Evolutionary conservation across 2,888 invertebrate species (phyloP).

Genomic region (Tanypteryx hageni): DNA sequence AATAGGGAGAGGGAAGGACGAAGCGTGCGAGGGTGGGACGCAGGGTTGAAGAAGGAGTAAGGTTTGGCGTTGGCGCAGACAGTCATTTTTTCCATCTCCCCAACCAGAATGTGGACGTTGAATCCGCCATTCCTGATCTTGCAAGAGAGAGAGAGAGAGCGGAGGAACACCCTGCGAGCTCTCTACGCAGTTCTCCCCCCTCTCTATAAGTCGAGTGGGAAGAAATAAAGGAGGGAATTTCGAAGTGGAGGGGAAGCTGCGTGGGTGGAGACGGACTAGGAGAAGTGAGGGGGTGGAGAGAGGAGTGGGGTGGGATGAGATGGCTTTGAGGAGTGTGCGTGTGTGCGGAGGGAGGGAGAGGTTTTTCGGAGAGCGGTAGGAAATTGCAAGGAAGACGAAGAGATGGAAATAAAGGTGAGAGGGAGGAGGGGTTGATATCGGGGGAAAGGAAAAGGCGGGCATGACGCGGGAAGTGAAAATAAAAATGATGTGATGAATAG

Average conservation of each 20-base stretch:
- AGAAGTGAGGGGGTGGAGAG: not conserved
- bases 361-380: not conserved
- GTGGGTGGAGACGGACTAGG: too few relatives aligned
- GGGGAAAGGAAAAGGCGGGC: not conserved
- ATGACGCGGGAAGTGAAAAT: not conserved
- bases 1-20: not conserved
- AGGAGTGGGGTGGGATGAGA: not conserved
- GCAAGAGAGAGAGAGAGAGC: not conserved
- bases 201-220: not conserved
- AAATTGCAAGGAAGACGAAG: slow-evolving; percentile 11
- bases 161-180: not conserved
- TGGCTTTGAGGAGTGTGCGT: too few relatives aligned
- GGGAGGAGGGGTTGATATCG: not conserved
- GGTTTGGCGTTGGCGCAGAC: not conserved
- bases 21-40: not conserved
- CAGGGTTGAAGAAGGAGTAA: not conserved
- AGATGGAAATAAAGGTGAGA: slow-evolving; percentile 23
- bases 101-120: not conserved
- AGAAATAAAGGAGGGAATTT: slow-evolving; percentile 16
- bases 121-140: slow-evolving; percentile 35
- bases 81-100: slow-evolving; percentile 19
- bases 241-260: not conserved
- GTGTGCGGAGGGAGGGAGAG: too few relatives aligned
- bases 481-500: not conserved
- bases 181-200: not conserved